Percentiles rank a stretch among this genome's conserved stretches.
These are phyloP conservation scores for Pholis gunnellus DNA, from an alignment of 2,113 vertebrate genomes.

Conservation along the genomic window DNA sequence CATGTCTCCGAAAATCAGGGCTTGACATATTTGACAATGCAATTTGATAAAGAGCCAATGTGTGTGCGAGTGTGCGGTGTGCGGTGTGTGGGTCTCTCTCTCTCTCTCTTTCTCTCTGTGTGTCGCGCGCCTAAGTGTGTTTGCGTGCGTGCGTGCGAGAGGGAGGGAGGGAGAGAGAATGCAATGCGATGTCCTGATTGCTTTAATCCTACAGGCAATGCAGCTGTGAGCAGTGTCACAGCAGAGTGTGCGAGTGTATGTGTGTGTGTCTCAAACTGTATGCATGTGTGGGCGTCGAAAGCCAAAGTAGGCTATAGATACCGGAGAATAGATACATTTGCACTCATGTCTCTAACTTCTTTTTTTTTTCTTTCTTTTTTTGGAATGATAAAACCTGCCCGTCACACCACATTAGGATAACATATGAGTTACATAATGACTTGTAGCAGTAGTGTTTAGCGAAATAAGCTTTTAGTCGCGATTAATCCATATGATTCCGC, in stretches of 20 bases:
- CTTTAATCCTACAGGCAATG: constrained; percentile 97
- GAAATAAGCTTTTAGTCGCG: constrained; percentile 58
- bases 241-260: constrained; percentile 67
- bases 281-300: constrained; percentile 87
- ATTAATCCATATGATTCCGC: constrained; percentile 64
- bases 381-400: constrained; percentile 23
- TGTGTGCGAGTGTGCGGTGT: constrained; percentile 34
- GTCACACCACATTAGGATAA: constrained; percentile 38
- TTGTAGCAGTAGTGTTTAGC: constrained; percentile 53
- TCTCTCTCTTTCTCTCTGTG: not conserved
- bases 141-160: not conserved
- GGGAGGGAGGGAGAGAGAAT: constrained; percentile 66
- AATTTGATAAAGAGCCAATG: constrained; percentile 75
- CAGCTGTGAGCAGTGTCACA: constrained; percentile 97
- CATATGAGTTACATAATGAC: constrained; percentile 64
- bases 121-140: constrained; percentile 4
- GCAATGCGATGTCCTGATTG: constrained; percentile 87
- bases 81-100: constrained; percentile 19
- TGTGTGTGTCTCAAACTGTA: not conserved
- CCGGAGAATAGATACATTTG: constrained; percentile 41
- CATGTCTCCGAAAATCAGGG: constrained; percentile 57
- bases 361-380: not conserved
- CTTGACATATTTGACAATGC: constrained; percentile 74
- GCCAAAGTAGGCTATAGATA: constrained; percentile 66
- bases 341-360: constrained; percentile 52